Evolutionary conservation across 1,140 invertebrate species (phyloP), one percentile per base, ranked within the genome.

Genomic region (Leucophenga varia): DNA sequence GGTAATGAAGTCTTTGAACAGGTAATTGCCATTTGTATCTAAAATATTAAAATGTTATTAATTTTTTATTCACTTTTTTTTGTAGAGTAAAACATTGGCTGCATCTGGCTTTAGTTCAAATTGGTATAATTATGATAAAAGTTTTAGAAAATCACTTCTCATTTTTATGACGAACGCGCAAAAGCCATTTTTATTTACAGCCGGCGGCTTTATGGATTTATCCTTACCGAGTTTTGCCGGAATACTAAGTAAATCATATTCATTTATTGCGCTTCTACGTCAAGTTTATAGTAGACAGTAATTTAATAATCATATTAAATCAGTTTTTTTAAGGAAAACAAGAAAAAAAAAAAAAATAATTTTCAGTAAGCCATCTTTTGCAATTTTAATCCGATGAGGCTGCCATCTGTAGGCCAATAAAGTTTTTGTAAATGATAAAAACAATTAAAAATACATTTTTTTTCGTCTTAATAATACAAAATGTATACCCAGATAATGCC

Each of bases 1-100:
- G 67, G 61, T 18, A 69, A 65, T 30, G 61, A 69, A 31, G 67
- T 71, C 4, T 55, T 47, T 12, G 67, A 69, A 30, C 61, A 71
- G 51, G 67, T 69, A 25, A 8, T 16, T 28, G n/a, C n/a, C n/a
- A n/a, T n/a, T 39, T 5, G 6, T 25, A 14, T 41, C 13, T 41
- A 19, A 34, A 35, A 40, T 31, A 17, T 39, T 18, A 6, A 35
- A 18, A 43, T 34, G 5, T 43, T 42, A 9, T 28, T 43, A 12
- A 17, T n/a, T 16, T 48, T 37, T 1, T n/a, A 36, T 51, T 10
- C n/a, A n/a, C 7, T 8, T 28, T 25, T 39, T 18, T 34, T 50
- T 35, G 4, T 40, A 71, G 65, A 71, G 61, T 18, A 69, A 61
- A 32, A 61, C 55, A 0, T 30, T 68, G 3, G 20, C 48, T 3